These are phyloP conservation scores for Montifringilla adamsi DNA, from an alignment of 2,113 vertebrate genomes.

Conservation along the genomic window DNA sequence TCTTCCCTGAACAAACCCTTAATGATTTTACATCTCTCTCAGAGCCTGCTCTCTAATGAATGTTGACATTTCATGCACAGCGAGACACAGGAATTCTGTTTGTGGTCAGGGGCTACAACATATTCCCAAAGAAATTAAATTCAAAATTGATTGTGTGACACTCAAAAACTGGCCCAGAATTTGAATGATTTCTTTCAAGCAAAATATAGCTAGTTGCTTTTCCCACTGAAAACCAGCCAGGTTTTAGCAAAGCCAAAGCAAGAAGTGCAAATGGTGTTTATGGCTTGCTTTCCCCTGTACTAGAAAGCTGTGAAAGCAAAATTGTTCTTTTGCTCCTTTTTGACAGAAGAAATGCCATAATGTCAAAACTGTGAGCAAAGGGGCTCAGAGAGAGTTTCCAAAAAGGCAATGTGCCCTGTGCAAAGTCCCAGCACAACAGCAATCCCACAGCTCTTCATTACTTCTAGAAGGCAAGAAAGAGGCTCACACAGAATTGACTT, in stretches of 20 bases:
- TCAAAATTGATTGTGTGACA: conserved; percentile 29
- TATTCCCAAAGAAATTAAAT: conserved; percentile 63
- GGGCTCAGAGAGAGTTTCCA: not conserved
- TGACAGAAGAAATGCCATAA: not conserved
- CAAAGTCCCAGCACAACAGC: not conserved
- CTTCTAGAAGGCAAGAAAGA: not conserved
- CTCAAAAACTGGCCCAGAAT: conserved; percentile 25
- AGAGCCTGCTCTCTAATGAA: conserved; percentile 49
- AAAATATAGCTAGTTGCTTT: not conserved
- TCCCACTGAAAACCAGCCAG: not conserved
- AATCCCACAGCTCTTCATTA: not conserved
- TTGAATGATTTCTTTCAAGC: not conserved
- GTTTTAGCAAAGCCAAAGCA: not conserved
- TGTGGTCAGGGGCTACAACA: conserved; percentile 23
- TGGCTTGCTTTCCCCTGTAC: not conserved
- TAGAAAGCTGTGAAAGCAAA: conserved; percentile 14
- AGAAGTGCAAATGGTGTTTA: not conserved
- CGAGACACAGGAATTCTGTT: conserved; percentile 11
- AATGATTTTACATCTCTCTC: conserved; percentile 60
- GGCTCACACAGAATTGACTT: not conserved
- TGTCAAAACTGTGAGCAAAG: not conserved
- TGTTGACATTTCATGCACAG: conserved; percentile 33
- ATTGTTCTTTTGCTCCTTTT: conserved; percentile 19
- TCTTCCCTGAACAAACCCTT: conserved; percentile 40
- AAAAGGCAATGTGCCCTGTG: not conserved